Conservation (phyloP, 2,113 vertebrate genomes). For the Nesospiza acunhae region DNA sequence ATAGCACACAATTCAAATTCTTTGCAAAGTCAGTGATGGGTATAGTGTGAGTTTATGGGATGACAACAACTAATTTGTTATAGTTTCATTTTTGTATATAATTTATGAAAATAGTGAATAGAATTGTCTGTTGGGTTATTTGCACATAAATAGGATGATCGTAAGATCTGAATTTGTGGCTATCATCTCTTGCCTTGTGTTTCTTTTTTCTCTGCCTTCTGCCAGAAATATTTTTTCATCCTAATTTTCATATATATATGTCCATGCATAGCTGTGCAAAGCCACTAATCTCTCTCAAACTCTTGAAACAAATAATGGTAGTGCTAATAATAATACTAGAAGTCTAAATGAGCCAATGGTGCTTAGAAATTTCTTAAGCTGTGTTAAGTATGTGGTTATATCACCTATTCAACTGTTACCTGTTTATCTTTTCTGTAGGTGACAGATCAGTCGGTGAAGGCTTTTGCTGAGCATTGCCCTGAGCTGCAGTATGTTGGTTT, state of each 20-base stretch:
- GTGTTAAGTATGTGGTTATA: neutral
- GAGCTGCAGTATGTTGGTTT: constrained; percentile 96
- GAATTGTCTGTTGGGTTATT: neutral
- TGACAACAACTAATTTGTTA: neutral
- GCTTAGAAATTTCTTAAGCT: neutral
- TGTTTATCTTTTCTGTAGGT: constrained; percentile 77
- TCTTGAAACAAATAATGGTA: neutral
- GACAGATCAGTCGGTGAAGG: constrained; percentile 91
- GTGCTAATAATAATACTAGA: neutral
- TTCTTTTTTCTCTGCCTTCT: neutral
- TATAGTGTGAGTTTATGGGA: neutral
- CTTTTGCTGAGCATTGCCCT: constrained; percentile 94
- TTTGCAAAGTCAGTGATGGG: neutral
- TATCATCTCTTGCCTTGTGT: neutral
- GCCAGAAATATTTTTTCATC: neutral
- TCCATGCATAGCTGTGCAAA: neutral
- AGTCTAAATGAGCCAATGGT: neutral
- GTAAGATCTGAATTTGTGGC: neutral
- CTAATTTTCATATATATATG: neutral
- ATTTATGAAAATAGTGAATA: neutral
- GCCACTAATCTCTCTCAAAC: neutral
- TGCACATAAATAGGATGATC: neutral
- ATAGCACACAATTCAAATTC: neutral
- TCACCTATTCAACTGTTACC: neutral
- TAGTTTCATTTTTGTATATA: neutral